These are phyloP conservation scores for Actinemys pallida DNA, from an alignment of 2,113 vertebrate genomes.

Conservation along the genomic window DNA sequence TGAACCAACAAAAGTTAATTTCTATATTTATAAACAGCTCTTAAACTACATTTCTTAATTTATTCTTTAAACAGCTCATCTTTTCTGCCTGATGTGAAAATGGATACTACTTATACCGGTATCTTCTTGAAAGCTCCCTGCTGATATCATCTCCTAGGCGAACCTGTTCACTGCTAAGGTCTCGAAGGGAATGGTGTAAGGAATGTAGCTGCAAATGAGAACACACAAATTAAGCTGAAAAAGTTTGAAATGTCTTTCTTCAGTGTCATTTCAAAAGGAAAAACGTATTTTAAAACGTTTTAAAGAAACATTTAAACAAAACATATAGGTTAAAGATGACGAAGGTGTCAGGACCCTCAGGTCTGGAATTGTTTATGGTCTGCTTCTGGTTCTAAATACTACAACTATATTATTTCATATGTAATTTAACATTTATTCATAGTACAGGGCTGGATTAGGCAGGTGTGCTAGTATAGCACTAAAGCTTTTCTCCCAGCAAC, in stretches of 20 bases:
- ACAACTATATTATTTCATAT: background rate
- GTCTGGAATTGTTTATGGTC: too few relatives aligned
- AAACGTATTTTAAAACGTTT: background rate
- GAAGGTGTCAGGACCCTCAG: background rate
- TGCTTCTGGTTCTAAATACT: background rate
- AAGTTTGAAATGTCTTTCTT: background rate
- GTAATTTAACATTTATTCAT: background rate
- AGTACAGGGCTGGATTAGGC: background rate
- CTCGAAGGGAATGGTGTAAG: slow-evolving; percentile 91
- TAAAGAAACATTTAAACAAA: background rate
- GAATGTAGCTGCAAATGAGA: slow-evolving; percentile 84
- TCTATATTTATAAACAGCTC: background rate
- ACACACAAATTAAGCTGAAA: background rate
- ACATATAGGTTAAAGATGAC: background rate
- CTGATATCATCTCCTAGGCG: slow-evolving; percentile 89
- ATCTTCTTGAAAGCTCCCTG: slow-evolving; percentile 88
- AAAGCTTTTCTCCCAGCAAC: background rate
- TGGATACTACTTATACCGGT: slow-evolving; percentile 81
- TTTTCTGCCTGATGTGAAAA: background rate
- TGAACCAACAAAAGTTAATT: background rate
- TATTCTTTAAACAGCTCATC: background rate
- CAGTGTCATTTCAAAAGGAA: background rate
- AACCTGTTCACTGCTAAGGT: slow-evolving; percentile 89
- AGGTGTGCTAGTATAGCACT: background rate
- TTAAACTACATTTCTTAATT: background rate